A percentile compares a stretch with the other conserved stretches of the same genome.
These are phyloP conservation scores for Tolypeutes matacus DNA, from an alignment of 2,797 vertebrate species.

Conservation along the genomic window DNA sequence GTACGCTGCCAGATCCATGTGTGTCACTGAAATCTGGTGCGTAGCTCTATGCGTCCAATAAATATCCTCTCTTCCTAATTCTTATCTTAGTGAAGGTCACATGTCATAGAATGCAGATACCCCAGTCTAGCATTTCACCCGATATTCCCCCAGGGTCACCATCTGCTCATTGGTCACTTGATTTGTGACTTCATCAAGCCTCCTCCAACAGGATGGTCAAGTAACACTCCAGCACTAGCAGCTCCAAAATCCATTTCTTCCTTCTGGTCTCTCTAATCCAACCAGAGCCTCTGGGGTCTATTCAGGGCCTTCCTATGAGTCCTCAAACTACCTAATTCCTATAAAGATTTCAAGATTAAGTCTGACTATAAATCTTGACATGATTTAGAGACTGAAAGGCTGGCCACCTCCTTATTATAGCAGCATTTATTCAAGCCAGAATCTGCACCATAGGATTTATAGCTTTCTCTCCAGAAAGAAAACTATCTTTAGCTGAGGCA, in stretches of 20 bases:
- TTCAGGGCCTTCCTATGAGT: not conserved
- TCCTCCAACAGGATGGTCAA: not conserved
- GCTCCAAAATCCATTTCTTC: not conserved
- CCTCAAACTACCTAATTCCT: not conserved
- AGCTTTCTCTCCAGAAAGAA: constrained; percentile 53
- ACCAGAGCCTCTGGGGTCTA: not conserved
- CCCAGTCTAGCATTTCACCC: not conserved
- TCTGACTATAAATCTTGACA: not conserved
- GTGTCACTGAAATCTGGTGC: not conserved
- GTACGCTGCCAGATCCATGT: not conserved
- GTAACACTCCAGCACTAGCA: constrained; percentile 8
- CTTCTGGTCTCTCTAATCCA: not conserved
- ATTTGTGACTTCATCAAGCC: not conserved
- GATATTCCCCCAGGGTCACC: not conserved
- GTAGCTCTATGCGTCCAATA: fast-evolving
- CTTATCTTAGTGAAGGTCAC: not conserved
- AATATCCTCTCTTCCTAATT: not conserved
- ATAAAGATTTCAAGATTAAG: no score
- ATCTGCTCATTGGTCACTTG: constrained; percentile 15
- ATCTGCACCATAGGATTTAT: not conserved
- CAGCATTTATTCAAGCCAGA: constrained; percentile 23
- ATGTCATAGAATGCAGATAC: not conserved
- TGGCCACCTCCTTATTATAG: not conserved
- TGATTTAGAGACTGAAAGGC: not conserved
- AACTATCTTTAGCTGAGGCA: constrained; percentile 48